Evolutionary conservation across 2,113 vertebrate genomes (phyloP), one percentile per base, ranked within the genome.

Genomic region (Chlorodrepanis virens): DNA sequence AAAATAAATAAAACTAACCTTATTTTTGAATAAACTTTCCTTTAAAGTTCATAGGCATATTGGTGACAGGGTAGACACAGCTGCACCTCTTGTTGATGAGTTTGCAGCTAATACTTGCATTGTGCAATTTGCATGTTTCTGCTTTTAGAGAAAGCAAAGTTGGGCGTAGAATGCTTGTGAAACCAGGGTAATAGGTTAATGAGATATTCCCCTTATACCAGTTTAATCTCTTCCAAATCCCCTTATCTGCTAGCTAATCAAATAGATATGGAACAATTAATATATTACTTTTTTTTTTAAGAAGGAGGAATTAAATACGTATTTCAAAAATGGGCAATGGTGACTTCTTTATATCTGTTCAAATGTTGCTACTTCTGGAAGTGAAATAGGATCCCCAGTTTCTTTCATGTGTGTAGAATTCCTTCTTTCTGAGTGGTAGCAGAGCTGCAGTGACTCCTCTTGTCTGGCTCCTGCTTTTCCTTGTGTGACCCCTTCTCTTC

Each of bases 141-240:
- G 31, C 20, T 71, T 28, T 56, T 68, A 57, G 18, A 76, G 25
- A 56, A 77, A 90, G 37, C 13, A 85, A 44, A 80, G 40, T 31
- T 87, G 33, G 28, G 11, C 9, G 5, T 53, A 74, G 75, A 83
- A 63, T 18, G 78, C 25, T 7, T 14, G 28, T 61, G 67, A 83
- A 83, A 57, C 13, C 40, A 80, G 75, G 27, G 37, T 49, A 91
- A 47, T 47, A 86, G 19, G 31, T 94, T 89, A 89, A 93, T 54
- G 49, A 94, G 86, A 71, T 75, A 37, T 72, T 59, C 31, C 21
- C 16, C 22, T 40, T 81, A 23, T 53, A 82, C 53, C n/a, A 65
- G 71, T 80, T 50, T 96, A 89, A 95, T 89, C 87, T 78, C 67
- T 79, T 59, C 40, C 11, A 78, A 90, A 94, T 96, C 85, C 31